Evolutionary conservation across 2,113 vertebrate genomes (phyloP), one percentile per base, ranked within the genome.

Genomic region (Suncus etruscus): DNA sequence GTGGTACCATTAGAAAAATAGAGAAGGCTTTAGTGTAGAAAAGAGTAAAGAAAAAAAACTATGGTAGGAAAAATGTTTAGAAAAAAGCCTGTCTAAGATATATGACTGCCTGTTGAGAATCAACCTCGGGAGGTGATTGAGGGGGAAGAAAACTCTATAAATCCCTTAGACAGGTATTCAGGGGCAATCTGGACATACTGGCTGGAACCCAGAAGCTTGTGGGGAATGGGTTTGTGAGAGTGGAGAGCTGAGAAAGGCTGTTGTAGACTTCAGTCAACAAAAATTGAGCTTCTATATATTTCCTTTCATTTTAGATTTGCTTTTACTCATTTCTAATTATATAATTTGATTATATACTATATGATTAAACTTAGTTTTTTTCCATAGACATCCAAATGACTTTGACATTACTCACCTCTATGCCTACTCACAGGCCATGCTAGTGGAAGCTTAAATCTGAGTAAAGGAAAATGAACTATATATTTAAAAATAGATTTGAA

Each of bases 311-410:
- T 79, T 68, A 69, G 54, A 82, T 63, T 66, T 1, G 1, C 14
- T 54, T 83, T 83, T 73, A 63, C 32, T 61, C 32, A 68, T 72
- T 32, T 58, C 86, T 78, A 65, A 58, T 31, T 79, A 39, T 72
- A 69, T 18, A 50, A 61, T 86, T 39, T 39, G 39, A 61, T 61
- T 65, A 81, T 83, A 48, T 16, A 50, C 32, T 24, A 66, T 87
- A 65, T 16, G 45, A 83, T 70, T 70, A 82, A 84, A 50, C 4
- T 80, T 31, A 39, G 58, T 82, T 83, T 91, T 88, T 69, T 92
- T 51, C 39, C 58, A 20, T 45, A 2, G 16, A 69, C n/a, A 81
- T 81, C 31, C 18, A 76, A 73, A 78, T 47, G 88, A 63, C 39
- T 39, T 39, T 39, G 39, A 39, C 3, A 39, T 39, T 39, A 29